Conservation (phyloP, 1,140 invertebrate species). For the Solenopsis invicta region DNA sequence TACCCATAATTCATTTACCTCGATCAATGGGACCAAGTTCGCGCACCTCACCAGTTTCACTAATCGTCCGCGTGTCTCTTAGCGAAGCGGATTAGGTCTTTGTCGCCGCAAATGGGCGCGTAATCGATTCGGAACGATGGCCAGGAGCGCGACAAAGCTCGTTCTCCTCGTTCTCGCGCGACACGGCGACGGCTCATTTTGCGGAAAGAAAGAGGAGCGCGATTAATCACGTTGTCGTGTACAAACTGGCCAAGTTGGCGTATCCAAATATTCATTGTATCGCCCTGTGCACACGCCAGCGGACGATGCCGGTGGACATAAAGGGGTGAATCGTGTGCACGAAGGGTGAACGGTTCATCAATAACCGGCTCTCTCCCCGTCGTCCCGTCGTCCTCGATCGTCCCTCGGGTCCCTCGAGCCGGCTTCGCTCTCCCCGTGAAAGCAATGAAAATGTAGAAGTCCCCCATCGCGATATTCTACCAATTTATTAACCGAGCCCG, state of each 20-base stretch:
- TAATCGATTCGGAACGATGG: constrained; percentile 43
- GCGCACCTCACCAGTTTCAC: constrained; percentile 13
- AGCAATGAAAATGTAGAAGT: constrained; percentile 67
- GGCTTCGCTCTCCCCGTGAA: constrained; percentile 29
- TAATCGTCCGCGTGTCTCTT: constrained; percentile 34
- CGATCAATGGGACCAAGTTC: not conserved
- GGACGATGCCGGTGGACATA: constrained; percentile 41
- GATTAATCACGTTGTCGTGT: constrained; percentile 63
- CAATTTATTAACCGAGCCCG: constrained; percentile 72
- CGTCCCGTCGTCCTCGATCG: constrained; percentile 32
- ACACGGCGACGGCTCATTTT: constrained; percentile 8
- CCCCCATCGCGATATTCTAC: constrained; percentile 30
- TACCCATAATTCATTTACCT: constrained; percentile 35
- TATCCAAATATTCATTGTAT: constrained; percentile 68
- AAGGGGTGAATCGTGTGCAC: constrained; percentile 43
- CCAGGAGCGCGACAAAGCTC: not conserved
- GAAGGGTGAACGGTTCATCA: constrained; percentile 69
- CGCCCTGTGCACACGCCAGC: constrained; percentile 24
- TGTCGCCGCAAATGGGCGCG: constrained; percentile 11
- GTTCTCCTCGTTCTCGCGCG: not conserved
- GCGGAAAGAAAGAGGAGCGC: constrained; percentile 33
- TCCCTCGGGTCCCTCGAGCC: constrained; percentile 27
- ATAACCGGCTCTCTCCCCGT: constrained; percentile 65
- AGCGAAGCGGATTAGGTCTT: constrained; percentile 35
- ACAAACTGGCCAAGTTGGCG: constrained; percentile 39